Evolutionary conservation across 2,888 invertebrate genomes (phyloP).

Genomic region (Orchesellides sinensis): DNA sequence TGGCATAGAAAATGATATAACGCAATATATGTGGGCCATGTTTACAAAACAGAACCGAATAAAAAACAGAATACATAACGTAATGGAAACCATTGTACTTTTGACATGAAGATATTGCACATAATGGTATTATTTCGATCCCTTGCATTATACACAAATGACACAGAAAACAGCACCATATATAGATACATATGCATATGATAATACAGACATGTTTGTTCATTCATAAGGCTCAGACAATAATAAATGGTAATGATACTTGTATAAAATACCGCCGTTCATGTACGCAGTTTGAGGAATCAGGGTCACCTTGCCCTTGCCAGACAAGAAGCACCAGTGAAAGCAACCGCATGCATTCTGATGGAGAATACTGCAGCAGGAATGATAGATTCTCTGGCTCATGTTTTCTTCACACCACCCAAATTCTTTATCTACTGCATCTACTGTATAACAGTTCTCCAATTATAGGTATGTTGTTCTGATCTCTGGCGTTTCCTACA

Average conservation of each 20-base stretch:
- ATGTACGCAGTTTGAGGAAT: constrained; percentile 33
- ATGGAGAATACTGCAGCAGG: background rate
- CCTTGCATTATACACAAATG: background rate
- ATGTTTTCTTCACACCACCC: background rate
- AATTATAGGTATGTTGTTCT: background rate
- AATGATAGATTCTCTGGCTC: background rate
- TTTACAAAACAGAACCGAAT: background rate
- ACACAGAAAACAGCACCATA: background rate
- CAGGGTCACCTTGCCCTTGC: constrained; percentile 57
- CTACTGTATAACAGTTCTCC: background rate
- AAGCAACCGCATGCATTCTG: background rate
- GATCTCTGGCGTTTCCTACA: constrained; percentile 38
- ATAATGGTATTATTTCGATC: too few species aligned
- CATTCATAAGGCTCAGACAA: background rate
- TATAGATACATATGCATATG: background rate
- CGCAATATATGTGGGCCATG: background rate
- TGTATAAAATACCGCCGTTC: background rate
- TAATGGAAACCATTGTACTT: too few species aligned
- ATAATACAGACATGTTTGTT: background rate
- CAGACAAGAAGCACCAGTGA: constrained; percentile 13
- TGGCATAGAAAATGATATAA: too few species aligned
- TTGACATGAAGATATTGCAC: too few species aligned
- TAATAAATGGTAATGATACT: background rate
- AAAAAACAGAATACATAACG: background rate
- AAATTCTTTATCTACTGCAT: background rate